A percentile compares a stretch with the other conserved stretches of the same genome.
These are phyloP conservation scores for Pheosia tremula DNA, from an alignment of 2,888 invertebrate genomes.

Conservation along the genomic window DNA sequence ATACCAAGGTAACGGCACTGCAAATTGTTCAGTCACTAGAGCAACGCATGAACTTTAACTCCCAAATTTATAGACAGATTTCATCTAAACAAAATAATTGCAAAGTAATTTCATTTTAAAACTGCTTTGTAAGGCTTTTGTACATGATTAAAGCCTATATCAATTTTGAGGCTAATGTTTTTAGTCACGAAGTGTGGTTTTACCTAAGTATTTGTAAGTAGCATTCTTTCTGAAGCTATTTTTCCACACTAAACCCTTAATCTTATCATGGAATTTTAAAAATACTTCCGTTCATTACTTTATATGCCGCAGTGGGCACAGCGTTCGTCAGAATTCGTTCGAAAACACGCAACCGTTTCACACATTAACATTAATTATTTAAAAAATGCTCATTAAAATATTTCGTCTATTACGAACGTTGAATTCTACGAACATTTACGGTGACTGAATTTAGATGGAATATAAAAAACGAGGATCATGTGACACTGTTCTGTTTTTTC, in stretches of 20 bases:
- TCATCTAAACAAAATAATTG: too few relatives aligned
- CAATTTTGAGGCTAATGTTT: too few relatives aligned
- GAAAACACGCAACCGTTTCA: slow-evolving; percentile 57
- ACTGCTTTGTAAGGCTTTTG: too few relatives aligned
- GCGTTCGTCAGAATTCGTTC: slow-evolving; percentile 48
- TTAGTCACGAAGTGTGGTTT: neutral
- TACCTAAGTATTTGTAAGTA: slow-evolving; percentile 6
- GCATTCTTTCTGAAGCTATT: slow-evolving; percentile 12
- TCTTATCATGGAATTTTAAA: slow-evolving; percentile 67
- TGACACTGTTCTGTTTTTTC: slow-evolving; percentile 28
- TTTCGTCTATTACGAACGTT: slow-evolving; percentile 69
- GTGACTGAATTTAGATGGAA: slow-evolving; percentile 52
- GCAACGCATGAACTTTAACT: too few relatives aligned
- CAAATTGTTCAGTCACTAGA: too few relatives aligned
- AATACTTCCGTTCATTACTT: slow-evolving; percentile 64
- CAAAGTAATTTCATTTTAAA: too few relatives aligned
- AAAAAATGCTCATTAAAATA: slow-evolving; percentile 78
- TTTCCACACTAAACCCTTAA: slow-evolving; percentile 28
- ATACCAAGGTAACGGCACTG: too few relatives aligned
- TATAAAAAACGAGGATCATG: slow-evolving; percentile 44
- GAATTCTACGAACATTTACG: slow-evolving; percentile 58
- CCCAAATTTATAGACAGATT: too few relatives aligned
- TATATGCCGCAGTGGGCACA: slow-evolving; percentile 37
- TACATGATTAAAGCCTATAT: too few relatives aligned
- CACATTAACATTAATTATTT: slow-evolving; percentile 61